These are phyloP conservation scores for Solen grandis DNA, from an alignment of 1,140 invertebrate genomes.

Conservation along the genomic window DNA sequence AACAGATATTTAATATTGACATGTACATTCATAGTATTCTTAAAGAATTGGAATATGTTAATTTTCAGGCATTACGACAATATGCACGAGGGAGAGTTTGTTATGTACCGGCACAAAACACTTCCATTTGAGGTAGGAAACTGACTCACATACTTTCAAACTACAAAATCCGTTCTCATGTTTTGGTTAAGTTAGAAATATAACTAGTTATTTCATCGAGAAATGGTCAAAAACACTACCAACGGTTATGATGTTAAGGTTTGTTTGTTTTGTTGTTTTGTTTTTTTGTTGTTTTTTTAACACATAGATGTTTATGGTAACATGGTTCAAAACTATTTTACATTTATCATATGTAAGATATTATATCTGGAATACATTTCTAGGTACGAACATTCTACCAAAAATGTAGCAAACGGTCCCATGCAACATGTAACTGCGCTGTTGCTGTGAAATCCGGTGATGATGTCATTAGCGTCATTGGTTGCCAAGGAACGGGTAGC, in stretches of 20 bases:
- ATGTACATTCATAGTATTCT: too few species aligned
- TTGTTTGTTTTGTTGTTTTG: too few species aligned
- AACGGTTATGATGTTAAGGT: too few species aligned
- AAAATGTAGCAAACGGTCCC: constrained; percentile 54
- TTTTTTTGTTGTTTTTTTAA: not conserved
- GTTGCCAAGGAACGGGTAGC: constrained; percentile 56
- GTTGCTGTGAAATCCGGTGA: constrained; percentile 77
- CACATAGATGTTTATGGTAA: not conserved
- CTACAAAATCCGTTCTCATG: too few species aligned
- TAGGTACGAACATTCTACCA: constrained; percentile 64
- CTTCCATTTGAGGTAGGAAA: constrained; percentile 71
- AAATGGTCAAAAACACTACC: too few species aligned
- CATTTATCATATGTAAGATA: too few species aligned
- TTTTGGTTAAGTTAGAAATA: too few species aligned
- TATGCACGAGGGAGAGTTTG: constrained; percentile 77
- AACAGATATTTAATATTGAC: too few species aligned
- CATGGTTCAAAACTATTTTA: too few species aligned
- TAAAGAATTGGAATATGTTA: too few species aligned
- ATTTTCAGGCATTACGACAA: constrained; percentile 74
- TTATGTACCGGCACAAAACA: constrained; percentile 72
- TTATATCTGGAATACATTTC: too few species aligned
- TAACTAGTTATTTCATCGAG: too few species aligned
- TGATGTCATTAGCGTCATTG: constrained; percentile 76
- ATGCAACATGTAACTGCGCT: constrained; percentile 77
- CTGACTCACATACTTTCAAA: not conserved